Conservation (phyloP, 2,888 invertebrate genomes). For the Conus canariensis region DNA sequence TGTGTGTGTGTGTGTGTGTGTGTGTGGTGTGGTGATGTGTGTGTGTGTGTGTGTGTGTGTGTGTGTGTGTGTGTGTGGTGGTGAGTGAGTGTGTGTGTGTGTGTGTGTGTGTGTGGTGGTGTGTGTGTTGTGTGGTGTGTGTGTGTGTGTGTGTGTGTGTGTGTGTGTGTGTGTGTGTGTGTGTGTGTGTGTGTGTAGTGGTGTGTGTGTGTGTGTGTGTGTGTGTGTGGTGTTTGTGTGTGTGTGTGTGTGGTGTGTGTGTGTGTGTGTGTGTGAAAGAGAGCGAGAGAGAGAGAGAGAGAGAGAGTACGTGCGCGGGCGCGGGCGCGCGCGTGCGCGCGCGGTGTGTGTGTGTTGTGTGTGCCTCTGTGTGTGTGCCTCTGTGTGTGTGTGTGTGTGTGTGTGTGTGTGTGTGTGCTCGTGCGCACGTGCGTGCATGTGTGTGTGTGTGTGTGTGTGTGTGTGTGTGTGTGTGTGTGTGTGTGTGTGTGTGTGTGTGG, state of each 20-base stretch:
- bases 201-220: neutral
- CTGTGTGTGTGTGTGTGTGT: slow-evolving; percentile 9
- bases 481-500: neutral
- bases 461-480: neutral
- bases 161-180: neutral
- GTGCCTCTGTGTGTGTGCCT: neutral
- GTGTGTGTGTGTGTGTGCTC: neutral
- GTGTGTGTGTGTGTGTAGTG: neutral
- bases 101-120: no score
- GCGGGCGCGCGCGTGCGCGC: no score
- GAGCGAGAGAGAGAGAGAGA: no score
- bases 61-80: neutral
- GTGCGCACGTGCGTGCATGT: neutral
- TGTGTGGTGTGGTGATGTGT: no score
- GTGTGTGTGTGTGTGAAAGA: neutral
- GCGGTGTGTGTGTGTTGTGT: neutral
- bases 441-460: neutral
- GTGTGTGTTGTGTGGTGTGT: no score
- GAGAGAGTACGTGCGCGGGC: neutral
- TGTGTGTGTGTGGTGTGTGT: neutral
- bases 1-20: neutral
- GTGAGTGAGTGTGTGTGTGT: neutral
- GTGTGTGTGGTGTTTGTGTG: slow-evolving; percentile 1
- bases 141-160: neutral
- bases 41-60: neutral